phyloP scores from a whole-genome alignment of 2,797 vertebrate species.

The Menidia menidia region DNA sequence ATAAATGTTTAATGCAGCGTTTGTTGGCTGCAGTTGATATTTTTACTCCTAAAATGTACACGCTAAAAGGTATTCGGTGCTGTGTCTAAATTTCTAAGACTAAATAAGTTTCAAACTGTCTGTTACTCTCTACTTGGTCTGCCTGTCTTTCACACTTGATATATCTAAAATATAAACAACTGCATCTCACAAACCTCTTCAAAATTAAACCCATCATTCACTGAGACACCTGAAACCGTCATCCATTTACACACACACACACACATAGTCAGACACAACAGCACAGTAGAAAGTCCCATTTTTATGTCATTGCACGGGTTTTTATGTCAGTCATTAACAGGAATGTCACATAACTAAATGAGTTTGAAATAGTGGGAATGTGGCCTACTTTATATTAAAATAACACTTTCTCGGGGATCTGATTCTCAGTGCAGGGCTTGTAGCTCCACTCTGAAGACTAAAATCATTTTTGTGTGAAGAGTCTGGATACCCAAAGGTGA shows the following conservation, averaged over 20 bases:
- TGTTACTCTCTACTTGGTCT: not conserved
- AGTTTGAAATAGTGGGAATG: conserved; percentile 55
- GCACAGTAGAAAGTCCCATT: conserved; percentile 32
- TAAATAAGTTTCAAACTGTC: conserved; percentile 14
- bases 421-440: conserved; percentile 28
- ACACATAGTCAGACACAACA: not conserved
- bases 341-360: conserved; percentile 46
- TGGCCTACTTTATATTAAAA: conserved; percentile 72
- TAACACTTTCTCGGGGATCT: conserved; percentile 57
- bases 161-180: conserved; percentile 60
- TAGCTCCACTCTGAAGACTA: conserved; percentile 34
- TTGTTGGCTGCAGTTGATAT: not conserved
- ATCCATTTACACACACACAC: conserved; percentile 10
- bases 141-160: conserved; percentile 32
- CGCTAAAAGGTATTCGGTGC: conserved; percentile 13
- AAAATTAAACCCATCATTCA: conserved; percentile 75
- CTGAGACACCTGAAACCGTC: conserved; percentile 44
- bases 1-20: not conserved
- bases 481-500: conserved; percentile 41
- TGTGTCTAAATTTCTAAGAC: conserved; percentile 17
- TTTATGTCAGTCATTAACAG: conserved; percentile 45
- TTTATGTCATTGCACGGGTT: conserved; percentile 36
- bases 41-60: conserved; percentile 9
- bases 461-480: conserved; percentile 40
- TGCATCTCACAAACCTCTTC: conserved; percentile 43